phyloP scores from a whole-genome alignment of 2,888 invertebrate species.

The Neoitamus cyanurus region DNA sequence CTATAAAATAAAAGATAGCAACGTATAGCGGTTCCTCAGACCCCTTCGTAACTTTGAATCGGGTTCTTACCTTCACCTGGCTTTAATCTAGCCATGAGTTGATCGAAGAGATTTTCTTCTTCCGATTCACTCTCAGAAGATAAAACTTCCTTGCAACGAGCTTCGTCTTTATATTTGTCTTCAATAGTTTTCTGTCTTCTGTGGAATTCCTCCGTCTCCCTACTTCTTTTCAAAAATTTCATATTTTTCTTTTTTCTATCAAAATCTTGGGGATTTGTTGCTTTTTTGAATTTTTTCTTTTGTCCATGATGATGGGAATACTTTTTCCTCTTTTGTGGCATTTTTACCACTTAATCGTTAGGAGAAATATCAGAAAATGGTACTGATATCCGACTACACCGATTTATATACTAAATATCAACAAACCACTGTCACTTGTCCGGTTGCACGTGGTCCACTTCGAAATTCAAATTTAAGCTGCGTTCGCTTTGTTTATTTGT shows the following conservation, averaged over 20 bases:
- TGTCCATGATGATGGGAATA: background rate
- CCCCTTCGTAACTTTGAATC: background rate
- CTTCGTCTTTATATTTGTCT: slow-evolving; percentile 53
- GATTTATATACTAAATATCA: background rate
- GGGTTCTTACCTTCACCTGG: slow-evolving; percentile 48
- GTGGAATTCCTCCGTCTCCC: slow-evolving; percentile 60
- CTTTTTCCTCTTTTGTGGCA: background rate
- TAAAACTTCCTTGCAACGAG: background rate
- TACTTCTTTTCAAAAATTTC: slow-evolving; percentile 60
- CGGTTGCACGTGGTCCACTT: background rate
- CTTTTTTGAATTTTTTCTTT: background rate
- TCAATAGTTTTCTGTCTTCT: slow-evolving; percentile 56
- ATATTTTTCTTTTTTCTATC: slow-evolving; percentile 56
- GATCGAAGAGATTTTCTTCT: slow-evolving; percentile 67
- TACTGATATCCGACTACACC: background rate
- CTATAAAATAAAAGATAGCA: background rate
- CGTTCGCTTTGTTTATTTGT: background rate
- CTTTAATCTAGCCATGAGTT: slow-evolving; percentile 69
- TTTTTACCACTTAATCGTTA: background rate
- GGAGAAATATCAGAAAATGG: background rate
- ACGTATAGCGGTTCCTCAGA: too few species aligned
- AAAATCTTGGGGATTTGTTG: background rate
- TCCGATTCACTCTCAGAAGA: slow-evolving; percentile 61
- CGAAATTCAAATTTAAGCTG: background rate
- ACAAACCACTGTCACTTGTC: background rate